Base-by-base conservation (phyloP, 2,888 invertebrate species). In the Drosophila helvetica region DNA sequence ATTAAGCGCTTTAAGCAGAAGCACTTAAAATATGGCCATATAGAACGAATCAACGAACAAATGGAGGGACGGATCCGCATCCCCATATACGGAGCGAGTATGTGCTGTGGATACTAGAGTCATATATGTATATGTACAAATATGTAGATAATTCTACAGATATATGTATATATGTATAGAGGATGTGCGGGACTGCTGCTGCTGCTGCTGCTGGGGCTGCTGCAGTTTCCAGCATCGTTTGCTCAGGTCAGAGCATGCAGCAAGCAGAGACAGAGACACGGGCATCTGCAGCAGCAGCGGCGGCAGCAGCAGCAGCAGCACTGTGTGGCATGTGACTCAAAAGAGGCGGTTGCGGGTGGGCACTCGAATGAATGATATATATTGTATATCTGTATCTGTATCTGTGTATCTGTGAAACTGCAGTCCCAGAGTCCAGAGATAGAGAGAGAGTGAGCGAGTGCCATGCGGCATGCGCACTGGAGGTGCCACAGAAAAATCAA, bases 401-500 rank as follows among this genome's bases (percentile, higher is more conserved):
- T 33, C 33, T 33, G 33, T 12, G 33, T 33, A 33, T 33, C 33
- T 15, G 12, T 33, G 38, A 38, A 62, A 79, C 63, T 85, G 80
- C 82, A 80, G 67, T 79, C 48, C 22, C 18, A 19, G 46, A 33
- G 64, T 19, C n/a, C 43, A 17, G 15, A 19, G 4, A 27, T 50
- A 15, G 38, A 42, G 48, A 30, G 43, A 25, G 68, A 25, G 47
- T 19, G 38, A 19, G 15, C 63, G 6, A 54, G 68, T 86, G 86
- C 79, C 86, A 8, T 22, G 22, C 88, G 84, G 78, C 86, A 84
- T 88, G 88, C 88, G 86, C 85, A 81, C 78, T 78, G 18, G 79
- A 80, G 84, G 64, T 75, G 74, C 70, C 38, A 63, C 70, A 56
- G 61, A 83, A 90, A 89, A 90, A 90, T 90, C 90, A 90, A 90